Conservation (phyloP, 1,140 invertebrate genomes). For the Andricus grossulariae region DNA sequence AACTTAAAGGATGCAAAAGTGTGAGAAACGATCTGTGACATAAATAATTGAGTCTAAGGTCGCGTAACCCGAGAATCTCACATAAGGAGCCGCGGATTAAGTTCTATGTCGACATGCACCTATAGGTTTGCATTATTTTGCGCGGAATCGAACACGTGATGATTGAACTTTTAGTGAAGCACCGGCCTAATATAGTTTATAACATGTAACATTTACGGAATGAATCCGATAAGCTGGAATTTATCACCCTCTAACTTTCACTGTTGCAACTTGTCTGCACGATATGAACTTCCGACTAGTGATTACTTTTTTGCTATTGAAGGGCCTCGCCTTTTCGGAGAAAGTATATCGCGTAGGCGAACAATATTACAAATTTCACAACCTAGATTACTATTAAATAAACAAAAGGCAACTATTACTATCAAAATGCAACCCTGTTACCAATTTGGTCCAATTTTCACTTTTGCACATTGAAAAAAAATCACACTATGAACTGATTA, state of each 20-base stretch:
- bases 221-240: conserved; percentile 25
- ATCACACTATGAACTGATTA: background rate
- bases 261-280: conserved; percentile 21
- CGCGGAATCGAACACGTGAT: conserved; percentile 20
- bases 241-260: conserved; percentile 28
- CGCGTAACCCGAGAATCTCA: conserved; percentile 28
- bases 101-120: conserved; percentile 22
- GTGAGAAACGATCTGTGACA: conserved; percentile 29
- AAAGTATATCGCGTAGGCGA: background rate
- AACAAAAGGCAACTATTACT: background rate
- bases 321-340: conserved; percentile 1
- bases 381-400: background rate
- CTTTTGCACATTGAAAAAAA: background rate
- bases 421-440: background rate
- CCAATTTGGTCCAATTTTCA: background rate
- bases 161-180: conserved; percentile 27
- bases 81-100: conserved; percentile 29
- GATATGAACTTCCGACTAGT: background rate
- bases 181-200: conserved; percentile 30
- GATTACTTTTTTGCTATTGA: background rate
- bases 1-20: background rate
- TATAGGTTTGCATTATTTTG: conserved; percentile 17
- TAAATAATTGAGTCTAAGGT: conserved; percentile 30
- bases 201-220: conserved; percentile 28
- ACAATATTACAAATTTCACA: background rate